A percentile compares a stretch with the other conserved stretches of the same genome.
These are phyloP conservation scores for Sinocyclocheilus anshuiensis DNA, from an alignment of 2,113 vertebrate species.

Conservation along the genomic window DNA sequence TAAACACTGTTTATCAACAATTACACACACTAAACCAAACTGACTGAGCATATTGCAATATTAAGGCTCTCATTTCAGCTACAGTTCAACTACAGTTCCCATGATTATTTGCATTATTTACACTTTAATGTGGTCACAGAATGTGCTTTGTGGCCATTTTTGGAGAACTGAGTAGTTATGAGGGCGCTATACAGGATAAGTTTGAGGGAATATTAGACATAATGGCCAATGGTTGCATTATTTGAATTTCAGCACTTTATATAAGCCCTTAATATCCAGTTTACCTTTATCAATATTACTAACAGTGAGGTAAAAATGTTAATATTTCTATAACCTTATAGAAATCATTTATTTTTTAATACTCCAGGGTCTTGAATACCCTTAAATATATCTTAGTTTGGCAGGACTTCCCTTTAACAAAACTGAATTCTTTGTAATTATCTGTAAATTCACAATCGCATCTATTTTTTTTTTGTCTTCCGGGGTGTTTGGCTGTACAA, in stretches of 20 bases:
- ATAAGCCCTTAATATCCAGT: conserved; percentile 60
- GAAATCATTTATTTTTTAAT: conserved; percentile 69
- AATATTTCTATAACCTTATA: conserved; percentile 47
- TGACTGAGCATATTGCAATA: conserved; percentile 17
- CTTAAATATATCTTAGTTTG: conserved; percentile 57
- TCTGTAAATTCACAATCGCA: conserved; percentile 40
- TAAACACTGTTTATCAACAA: neutral
- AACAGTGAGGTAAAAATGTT: conserved; percentile 63
- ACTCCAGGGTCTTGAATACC: conserved; percentile 57
- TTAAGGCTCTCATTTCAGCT: neutral
- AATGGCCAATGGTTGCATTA: conserved; percentile 30
- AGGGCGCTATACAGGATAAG: conserved; percentile 67
- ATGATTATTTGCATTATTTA: conserved; percentile 22
- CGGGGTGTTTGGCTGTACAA: conserved; percentile 34
- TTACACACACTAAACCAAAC: neutral
- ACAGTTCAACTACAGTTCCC: conserved; percentile 19
- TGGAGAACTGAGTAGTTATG: conserved; percentile 28
- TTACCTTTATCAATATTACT: conserved; percentile 63
- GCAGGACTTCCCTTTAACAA: conserved; percentile 54
- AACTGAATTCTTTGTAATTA: conserved; percentile 40
- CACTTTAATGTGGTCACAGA: neutral
- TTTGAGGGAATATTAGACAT: neutral
- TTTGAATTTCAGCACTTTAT: conserved; percentile 75
- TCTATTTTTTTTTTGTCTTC: conserved; percentile 50
- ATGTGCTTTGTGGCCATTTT: conserved; percentile 14